Conservation (phyloP, 2,113 vertebrate genomes). For the Brevimyrus niger region DNA sequence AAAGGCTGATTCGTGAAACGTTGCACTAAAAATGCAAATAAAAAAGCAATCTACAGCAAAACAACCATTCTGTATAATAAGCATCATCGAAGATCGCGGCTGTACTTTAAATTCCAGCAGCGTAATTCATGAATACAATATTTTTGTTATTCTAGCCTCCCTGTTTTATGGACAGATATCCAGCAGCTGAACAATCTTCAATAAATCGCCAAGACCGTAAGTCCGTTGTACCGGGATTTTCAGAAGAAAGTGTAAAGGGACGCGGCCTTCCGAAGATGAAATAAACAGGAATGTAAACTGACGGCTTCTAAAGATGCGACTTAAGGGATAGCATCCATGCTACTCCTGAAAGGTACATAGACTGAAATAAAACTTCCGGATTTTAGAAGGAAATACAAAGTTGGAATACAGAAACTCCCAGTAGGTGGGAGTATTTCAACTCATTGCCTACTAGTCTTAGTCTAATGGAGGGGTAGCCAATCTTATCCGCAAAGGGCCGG, state of each 20-base stretch:
- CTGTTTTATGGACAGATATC: neutral
- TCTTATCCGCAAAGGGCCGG: too few species aligned
- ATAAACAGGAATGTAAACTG: neutral
- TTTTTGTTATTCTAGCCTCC: neutral
- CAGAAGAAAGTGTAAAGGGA: neutral
- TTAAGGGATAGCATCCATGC: neutral
- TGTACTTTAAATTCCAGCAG: neutral
- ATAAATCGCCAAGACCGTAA: neutral
- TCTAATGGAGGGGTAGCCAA: too few species aligned
- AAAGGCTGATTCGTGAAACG: neutral
- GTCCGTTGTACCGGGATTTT: neutral
- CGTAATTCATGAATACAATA: conserved; percentile 8
- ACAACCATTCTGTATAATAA: neutral
- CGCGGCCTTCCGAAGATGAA: neutral
- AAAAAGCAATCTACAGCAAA: neutral
- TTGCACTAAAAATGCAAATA: neutral
- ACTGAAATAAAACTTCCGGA: neutral
- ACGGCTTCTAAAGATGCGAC: neutral
- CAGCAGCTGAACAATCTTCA: neutral
- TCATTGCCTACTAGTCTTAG: neutral
- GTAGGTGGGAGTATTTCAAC: neutral
- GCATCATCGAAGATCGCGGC: neutral
- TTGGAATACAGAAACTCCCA: neutral
- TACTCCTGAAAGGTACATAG: neutral
- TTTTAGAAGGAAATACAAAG: neutral